Base-by-base conservation (phyloP, 2,888 invertebrate genomes). In the Flabesymbios commensalis region DNA sequence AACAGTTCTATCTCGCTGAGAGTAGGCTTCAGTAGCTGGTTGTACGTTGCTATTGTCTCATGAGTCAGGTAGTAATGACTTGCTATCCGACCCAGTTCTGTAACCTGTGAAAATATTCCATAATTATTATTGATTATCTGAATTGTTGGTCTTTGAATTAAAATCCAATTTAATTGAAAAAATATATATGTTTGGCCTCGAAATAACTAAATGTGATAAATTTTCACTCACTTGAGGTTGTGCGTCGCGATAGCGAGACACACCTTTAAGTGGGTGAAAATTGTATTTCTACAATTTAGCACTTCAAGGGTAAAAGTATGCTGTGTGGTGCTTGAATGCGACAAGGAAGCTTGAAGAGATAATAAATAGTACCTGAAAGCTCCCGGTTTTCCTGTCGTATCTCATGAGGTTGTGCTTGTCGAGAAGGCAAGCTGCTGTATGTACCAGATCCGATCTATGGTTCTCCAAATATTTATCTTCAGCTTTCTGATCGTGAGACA, bases 11-110 rank as follows among this genome's bases (percentile, higher is more conserved):
- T 99, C 85, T 99, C 98, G 64, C 94, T 94, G 0, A 99, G 85
- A 0, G 96, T 98, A 17, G 97, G 94, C 81, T 98, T 97, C 65
- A 99, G 84, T 51, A 98, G 86, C 80, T 97, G 95, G 83, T 97
- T 96, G 85, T 98, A 99, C 0, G 93, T 92, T 72, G 92, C 88
- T 90, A 99, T 97, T 0, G 97, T 94, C 72, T 98, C 97, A 82
- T 93, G 90, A 0, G 97, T 95, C 79, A 96, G 94, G 84, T 99
- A 99, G 86, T 92, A 99, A 85, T 99, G 97, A 0, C 96, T 96
- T 2, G 98, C 94, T 77, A 99, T 99, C 39, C 99, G 88, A 1
- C 99, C 99, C 10, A 98, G 85, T 83, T 98, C 98, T 0, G 97
- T 97, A 0, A 93, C 90, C 78, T 92, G 88, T 71, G 10, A 49